Conservation (phyloP, 1,140 invertebrate genomes). For the Arctopsyche grandis region DNA sequence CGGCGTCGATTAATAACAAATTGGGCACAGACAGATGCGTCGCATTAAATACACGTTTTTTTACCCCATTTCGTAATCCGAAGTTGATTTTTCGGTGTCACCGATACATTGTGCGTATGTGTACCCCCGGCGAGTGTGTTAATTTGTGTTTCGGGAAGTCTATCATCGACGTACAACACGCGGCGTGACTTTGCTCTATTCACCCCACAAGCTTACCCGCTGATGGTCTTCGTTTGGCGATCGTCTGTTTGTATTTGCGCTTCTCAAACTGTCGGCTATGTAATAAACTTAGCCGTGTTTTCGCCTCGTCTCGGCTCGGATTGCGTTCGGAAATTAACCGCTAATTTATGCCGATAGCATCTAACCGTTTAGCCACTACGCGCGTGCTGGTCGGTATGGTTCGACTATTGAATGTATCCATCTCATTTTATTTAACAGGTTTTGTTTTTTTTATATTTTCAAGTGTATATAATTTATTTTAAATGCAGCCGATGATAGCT, state of each 20-base stretch:
- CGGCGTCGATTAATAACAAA: slow-evolving; percentile 42
- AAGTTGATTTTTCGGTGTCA: neutral
- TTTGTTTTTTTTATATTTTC: no score
- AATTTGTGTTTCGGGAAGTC: slow-evolving; percentile 46
- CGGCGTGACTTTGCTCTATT: slow-evolving; percentile 25
- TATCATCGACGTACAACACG: slow-evolving; percentile 22
- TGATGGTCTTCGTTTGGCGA: neutral
- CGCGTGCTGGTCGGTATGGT: neutral
- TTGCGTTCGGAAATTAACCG: neutral
- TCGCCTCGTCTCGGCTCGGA: neutral
- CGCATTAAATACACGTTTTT: slow-evolving; percentile 9
- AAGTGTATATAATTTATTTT: no score
- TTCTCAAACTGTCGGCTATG: neutral
- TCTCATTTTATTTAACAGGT: no score
- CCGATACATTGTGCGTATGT: neutral
- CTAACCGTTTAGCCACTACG: neutral
- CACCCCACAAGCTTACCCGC: neutral
- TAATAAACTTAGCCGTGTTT: neutral
- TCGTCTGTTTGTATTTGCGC: neutral
- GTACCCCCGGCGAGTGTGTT: slow-evolving; percentile 23
- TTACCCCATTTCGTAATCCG: neutral
- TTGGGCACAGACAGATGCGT: slow-evolving; percentile 46
- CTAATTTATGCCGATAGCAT: neutral
- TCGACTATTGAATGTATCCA: no score
- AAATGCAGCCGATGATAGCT: no score